Conservation (phyloP, 1,140 invertebrate genomes). For the Ips typographus region DNA sequence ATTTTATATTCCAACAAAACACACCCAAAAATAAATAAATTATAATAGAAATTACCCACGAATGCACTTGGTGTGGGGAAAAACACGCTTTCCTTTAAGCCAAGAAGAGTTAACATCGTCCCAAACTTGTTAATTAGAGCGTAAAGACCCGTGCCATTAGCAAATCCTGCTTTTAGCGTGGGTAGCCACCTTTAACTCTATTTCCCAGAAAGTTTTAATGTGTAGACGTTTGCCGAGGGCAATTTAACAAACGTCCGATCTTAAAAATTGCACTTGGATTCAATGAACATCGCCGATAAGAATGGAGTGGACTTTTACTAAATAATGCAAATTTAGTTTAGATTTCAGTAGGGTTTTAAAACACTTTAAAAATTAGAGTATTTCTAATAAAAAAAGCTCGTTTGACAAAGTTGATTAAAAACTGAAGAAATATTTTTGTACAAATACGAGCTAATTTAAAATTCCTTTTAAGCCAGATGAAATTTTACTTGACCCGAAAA, state of each 20-base stretch:
- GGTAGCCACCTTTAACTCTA: neutral
- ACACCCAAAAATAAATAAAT: too few relatives aligned
- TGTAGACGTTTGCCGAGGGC: neutral
- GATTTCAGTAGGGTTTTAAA: too few relatives aligned
- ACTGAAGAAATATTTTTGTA: neutral
- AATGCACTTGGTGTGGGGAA: too few relatives aligned
- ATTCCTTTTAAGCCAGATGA: neutral
- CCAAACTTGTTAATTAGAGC: neutral
- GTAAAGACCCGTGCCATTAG: neutral
- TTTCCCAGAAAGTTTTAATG: neutral
- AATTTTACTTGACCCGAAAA: slow-evolving; percentile 5
- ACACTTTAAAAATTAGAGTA: too few relatives aligned
- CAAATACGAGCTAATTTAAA: neutral
- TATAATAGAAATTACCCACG: too few relatives aligned
- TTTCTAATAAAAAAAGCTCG: too few relatives aligned
- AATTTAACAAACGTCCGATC: neutral
- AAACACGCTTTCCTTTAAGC: too few relatives aligned
- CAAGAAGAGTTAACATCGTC: neutral
- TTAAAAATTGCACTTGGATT: neutral
- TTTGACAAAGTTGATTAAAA: too few relatives aligned
- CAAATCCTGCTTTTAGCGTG: slow-evolving; percentile 5
- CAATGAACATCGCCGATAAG: too few relatives aligned
- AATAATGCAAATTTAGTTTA: too few relatives aligned
- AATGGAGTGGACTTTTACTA: too few relatives aligned
- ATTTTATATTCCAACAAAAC: too few relatives aligned